These are phyloP conservation scores for Popillia japonica DNA, from an alignment of 1,140 invertebrate species.

Conservation along the genomic window DNA sequence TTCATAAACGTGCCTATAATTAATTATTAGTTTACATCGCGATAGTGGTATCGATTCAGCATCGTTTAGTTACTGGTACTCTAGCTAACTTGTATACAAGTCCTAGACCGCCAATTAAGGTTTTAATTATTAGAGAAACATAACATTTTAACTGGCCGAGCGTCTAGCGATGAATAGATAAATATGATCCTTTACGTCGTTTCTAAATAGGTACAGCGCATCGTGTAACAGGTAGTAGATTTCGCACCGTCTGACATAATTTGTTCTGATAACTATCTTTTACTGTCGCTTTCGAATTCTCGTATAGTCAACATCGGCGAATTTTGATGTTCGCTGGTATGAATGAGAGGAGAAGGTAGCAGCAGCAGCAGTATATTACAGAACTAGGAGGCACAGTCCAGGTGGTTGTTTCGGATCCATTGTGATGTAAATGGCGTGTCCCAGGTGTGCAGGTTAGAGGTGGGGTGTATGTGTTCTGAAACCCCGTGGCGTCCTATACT, in stretches of 20 bases:
- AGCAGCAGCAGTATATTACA: conserved; percentile 28
- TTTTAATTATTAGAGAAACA: not conserved
- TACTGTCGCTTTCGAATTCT: not conserved
- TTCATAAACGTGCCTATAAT: too few relatives aligned
- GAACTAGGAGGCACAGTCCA: conserved; percentile 41
- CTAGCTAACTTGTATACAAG: too few relatives aligned
- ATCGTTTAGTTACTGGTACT: too few relatives aligned
- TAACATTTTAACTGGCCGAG: not conserved
- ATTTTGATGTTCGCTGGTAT: conserved; percentile 38
- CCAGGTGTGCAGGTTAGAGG: conserved; percentile 45
- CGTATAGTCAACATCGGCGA: not conserved
- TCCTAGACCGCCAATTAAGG: too few relatives aligned
- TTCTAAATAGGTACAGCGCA: not conserved
- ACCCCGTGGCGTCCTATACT: conserved; percentile 30
- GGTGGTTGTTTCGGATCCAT: conserved; percentile 43
- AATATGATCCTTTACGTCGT: not conserved
- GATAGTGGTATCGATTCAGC: too few relatives aligned
- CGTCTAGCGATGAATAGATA: too few relatives aligned
- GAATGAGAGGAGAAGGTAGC: conserved; percentile 33
- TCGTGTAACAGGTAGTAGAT: not conserved
- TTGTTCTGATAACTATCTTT: not conserved
- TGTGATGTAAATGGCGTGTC: conserved; percentile 45
- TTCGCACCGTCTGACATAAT: not conserved
- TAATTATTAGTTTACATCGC: too few relatives aligned
- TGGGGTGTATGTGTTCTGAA: conserved; percentile 40